These are phyloP conservation scores for Agelas oroides DNA, from an alignment of 37 sponge, comb jelly and placozoan genomes.

Conservation along the genomic window DNA sequence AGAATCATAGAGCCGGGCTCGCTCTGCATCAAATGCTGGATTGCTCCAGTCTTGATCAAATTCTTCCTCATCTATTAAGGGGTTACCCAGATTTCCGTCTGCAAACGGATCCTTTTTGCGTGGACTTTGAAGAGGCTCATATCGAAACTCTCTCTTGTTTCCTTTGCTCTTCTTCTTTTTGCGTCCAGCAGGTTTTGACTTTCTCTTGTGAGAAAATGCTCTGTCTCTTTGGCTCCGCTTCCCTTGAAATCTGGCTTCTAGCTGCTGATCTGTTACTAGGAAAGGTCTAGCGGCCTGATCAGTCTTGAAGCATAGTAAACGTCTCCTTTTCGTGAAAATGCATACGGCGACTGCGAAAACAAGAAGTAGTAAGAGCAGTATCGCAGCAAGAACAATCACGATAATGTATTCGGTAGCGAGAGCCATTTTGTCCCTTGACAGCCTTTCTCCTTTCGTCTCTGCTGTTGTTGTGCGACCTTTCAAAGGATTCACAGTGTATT, in stretches of 20 bases:
- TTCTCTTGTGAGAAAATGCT: neutral
- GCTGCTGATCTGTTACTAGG: conserved; percentile 6
- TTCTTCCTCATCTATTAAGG: conserved; percentile 46
- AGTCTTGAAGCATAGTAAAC: conserved; percentile 57
- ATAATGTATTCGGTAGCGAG: neutral
- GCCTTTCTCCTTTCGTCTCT: too few species aligned
- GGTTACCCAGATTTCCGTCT: conserved; percentile 47
- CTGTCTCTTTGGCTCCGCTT: conserved; percentile 2
- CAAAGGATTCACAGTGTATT: neutral
- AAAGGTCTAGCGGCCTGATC: conserved; percentile 7
- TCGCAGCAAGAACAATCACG: conserved; percentile 16
- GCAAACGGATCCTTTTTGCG: conserved; percentile 54
- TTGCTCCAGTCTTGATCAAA: conserved; percentile 66
- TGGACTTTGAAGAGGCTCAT: conserved; percentile 10
- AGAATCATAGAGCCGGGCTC: conserved; percentile 52
- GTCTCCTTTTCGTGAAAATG: conserved; percentile 27
- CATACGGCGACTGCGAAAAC: neutral
- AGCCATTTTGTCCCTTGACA: neutral
- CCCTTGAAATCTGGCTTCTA: neutral
- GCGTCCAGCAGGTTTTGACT: neutral
- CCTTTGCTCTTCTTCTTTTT: conserved; percentile 2
- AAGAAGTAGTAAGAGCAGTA: conserved; percentile 41
- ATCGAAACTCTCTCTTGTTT: neutral
- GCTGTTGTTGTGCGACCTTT: too few species aligned
- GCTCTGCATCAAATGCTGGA: conserved; percentile 69